Percentiles rank a stretch among this genome's conserved stretches.
phyloP scores from a whole-genome alignment of 2,797 vertebrate species.

The Orestias chungarensis region DNA sequence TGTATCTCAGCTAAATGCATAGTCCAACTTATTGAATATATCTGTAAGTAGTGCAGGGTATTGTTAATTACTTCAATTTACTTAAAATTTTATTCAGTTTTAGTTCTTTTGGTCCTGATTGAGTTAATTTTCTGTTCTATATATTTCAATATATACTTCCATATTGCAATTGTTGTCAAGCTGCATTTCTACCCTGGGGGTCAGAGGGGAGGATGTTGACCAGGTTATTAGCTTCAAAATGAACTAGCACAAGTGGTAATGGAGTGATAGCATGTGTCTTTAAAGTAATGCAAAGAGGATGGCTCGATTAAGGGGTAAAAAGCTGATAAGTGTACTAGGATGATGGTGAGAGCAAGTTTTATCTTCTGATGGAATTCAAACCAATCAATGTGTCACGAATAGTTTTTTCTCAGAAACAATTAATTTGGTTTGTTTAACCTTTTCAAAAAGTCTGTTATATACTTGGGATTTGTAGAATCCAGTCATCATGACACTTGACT shows the following conservation, averaged over 20 bases:
- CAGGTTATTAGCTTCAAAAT: constrained; percentile 58
- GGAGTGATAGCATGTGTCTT: constrained; percentile 60
- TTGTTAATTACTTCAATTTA: too few relatives aligned
- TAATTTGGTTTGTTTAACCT: constrained; percentile 5
- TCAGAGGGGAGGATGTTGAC: constrained; percentile 46
- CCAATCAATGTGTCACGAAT: background rate
- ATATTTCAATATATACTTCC: too few relatives aligned
- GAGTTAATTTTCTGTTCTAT: too few relatives aligned
- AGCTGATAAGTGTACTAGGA: constrained; percentile 7
- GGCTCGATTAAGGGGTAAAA: constrained; percentile 34
- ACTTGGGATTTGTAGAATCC: background rate
- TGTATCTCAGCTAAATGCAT: background rate
- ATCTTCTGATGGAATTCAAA: background rate
- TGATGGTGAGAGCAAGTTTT: constrained; percentile 13
- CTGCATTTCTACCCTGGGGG: constrained; percentile 47
- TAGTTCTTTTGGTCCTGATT: too few relatives aligned
- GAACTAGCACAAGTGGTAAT: constrained; percentile 50
- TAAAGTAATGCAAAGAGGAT: background rate
- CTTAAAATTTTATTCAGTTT: too few relatives aligned
- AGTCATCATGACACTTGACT: background rate
- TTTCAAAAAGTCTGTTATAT: background rate
- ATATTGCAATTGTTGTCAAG: too few relatives aligned
- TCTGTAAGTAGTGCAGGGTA: too few relatives aligned
- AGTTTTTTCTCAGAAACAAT: background rate
- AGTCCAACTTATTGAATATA: background rate